Conservation (phyloP, 2,888 invertebrate species). For the Nomada hirtipes region DNA sequence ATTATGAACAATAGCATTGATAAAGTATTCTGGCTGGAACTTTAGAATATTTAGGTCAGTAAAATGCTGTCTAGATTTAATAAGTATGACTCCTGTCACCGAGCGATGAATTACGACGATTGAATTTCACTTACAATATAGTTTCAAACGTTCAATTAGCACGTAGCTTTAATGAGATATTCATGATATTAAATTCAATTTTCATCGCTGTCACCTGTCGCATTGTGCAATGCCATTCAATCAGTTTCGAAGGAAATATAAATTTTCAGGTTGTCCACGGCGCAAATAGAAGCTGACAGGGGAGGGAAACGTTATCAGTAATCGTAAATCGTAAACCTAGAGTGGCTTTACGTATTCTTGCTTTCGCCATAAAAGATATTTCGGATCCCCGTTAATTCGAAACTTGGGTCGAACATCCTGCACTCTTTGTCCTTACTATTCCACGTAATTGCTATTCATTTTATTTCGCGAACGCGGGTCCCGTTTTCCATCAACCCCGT, state of each 20-base stretch:
- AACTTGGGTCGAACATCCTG: background rate
- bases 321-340: conserved; percentile 14
- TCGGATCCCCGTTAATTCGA: conserved; percentile 26
- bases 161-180: background rate
- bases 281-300: background rate
- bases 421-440: conserved; percentile 8
- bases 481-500: background rate
- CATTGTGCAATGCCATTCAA: background rate
- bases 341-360: conserved; percentile 5
- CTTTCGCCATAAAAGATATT: conserved; percentile 23
- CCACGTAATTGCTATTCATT: conserved; percentile 46
- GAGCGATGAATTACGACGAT: background rate
- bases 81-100: no score
- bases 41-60: background rate
- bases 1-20: background rate
- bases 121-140: background rate
- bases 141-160: background rate
- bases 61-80: background rate
- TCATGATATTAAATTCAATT: background rate
- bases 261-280: background rate
- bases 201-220: background rate
- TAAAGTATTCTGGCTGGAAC: background rate
- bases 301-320: background rate
- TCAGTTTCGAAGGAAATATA: background rate
- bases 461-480: conserved; percentile 18